Evolutionary conservation across 2,113 vertebrate species (phyloP).

Genomic region (Agelaius tricolor): DNA sequence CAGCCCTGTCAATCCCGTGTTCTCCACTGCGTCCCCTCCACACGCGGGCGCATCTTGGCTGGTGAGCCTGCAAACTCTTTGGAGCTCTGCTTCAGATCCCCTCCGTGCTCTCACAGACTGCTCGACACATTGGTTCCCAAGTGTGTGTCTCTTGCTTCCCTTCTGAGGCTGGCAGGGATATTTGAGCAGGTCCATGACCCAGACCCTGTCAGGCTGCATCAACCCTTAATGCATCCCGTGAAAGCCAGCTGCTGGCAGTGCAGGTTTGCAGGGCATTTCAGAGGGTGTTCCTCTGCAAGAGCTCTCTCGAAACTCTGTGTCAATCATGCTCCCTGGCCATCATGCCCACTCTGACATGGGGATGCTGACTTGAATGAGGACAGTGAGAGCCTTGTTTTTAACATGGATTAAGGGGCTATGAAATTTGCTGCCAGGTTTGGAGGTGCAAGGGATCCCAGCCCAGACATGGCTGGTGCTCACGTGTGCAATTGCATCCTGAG

Average conservation of each 20-base stretch:
- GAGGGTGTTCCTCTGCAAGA: background rate
- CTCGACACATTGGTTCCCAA: background rate
- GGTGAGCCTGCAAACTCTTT: background rate
- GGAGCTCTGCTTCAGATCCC: background rate
- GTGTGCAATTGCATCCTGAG: background rate
- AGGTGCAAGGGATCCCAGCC: background rate
- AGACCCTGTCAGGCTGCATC: background rate
- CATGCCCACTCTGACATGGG: background rate
- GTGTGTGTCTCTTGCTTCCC: background rate
- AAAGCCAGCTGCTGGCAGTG: background rate
- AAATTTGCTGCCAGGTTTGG: background rate
- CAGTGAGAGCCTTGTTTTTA: background rate
- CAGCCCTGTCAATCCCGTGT: constrained; percentile 36
- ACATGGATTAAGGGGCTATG: background rate
- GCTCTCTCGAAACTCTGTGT: background rate
- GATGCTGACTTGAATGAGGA: background rate
- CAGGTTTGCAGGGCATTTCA: accelerated
- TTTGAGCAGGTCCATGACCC: background rate
- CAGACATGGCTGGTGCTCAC: background rate
- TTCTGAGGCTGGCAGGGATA: background rate
- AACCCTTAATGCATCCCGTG: background rate
- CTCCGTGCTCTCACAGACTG: background rate
- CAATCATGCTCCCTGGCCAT: background rate
- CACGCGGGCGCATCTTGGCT: background rate
- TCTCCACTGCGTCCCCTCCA: background rate